phyloP scores from a whole-genome alignment of 2,113 vertebrate species.

The Laticauda laticaudata region DNA sequence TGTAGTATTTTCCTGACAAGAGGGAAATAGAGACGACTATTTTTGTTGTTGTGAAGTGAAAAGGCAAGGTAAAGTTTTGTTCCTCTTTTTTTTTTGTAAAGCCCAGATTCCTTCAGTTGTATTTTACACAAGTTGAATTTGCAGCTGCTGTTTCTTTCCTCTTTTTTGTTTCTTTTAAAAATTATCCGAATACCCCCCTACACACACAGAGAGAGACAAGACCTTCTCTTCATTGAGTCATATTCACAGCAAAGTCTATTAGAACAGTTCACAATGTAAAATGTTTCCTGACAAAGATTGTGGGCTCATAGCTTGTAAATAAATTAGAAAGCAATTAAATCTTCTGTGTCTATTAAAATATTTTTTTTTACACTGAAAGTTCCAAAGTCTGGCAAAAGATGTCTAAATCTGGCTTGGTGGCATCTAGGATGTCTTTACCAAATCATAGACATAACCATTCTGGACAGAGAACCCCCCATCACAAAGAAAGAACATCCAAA shows the following conservation, averaged over 20 bases:
- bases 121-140: constrained; percentile 69
- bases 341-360: constrained; percentile 77
- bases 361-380: constrained; percentile 75
- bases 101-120: too few species aligned
- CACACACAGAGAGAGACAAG: constrained; percentile 38
- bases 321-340: constrained; percentile 77
- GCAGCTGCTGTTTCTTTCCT: constrained; percentile 61
- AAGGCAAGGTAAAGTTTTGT: constrained; percentile 60
- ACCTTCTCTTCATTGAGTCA: constrained; percentile 67
- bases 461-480: too few species aligned
- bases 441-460: constrained; percentile 68
- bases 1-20: too few species aligned
- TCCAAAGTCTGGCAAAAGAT: constrained; percentile 76
- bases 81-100: too few species aligned
- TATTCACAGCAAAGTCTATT: constrained; percentile 63
- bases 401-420: constrained; percentile 50
- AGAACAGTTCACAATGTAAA: constrained; percentile 72
- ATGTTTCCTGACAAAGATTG: constrained; percentile 83
- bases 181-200: constrained; percentile 47
- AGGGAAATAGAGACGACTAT: too few species aligned
- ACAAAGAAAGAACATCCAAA: too few species aligned
- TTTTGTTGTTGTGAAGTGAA: constrained; percentile 39
- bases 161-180: constrained; percentile 36
- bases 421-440: too few species aligned
- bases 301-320: constrained; percentile 81